These are phyloP conservation scores for Ctenochaetus hawaiiensis DNA, from an alignment of 2,797 vertebrate species.

Conservation along the genomic window DNA sequence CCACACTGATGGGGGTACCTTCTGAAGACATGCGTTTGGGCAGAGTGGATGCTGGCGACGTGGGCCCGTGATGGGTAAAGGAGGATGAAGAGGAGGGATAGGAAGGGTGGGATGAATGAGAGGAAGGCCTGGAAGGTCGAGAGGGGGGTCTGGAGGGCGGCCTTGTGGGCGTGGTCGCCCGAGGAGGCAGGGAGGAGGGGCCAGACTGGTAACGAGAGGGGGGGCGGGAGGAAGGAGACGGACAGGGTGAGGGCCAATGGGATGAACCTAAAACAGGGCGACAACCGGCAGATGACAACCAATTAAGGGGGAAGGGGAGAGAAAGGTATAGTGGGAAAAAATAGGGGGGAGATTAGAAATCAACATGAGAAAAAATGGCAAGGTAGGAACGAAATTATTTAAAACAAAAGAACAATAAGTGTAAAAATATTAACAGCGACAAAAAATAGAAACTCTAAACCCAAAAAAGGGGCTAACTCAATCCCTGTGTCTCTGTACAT, in stretches of 20 bases:
- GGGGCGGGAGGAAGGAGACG: constrained; percentile 99
- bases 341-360: constrained; percentile 37
- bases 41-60: constrained; percentile 95
- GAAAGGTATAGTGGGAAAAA: constrained; percentile 76
- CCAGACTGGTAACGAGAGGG: constrained; percentile 99
- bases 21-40: constrained; percentile 99
- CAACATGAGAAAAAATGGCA: constrained; percentile 61
- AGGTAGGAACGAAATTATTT: constrained; percentile 31
- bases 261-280: constrained; percentile 87
- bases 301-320: constrained; percentile 77
- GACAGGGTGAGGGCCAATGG: constrained; percentile 99
- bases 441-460: constrained; percentile 12
- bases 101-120: constrained; percentile 98
- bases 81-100: constrained; percentile 96
- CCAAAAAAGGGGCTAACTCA: background rate
- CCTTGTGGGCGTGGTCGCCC: constrained; percentile 98
- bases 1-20: constrained; percentile 90
- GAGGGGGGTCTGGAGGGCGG: constrained; percentile 99
- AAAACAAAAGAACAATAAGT: constrained; percentile 1
- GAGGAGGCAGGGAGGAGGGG: constrained; percentile 98
- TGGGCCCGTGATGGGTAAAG: constrained; percentile 97
- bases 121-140: constrained; percentile 97
- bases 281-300: constrained; percentile 90
- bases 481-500: background rate
- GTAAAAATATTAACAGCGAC: constrained; percentile 11